Conservation (phyloP, 2,888 invertebrate species). For the Tenthredo notha region DNA sequence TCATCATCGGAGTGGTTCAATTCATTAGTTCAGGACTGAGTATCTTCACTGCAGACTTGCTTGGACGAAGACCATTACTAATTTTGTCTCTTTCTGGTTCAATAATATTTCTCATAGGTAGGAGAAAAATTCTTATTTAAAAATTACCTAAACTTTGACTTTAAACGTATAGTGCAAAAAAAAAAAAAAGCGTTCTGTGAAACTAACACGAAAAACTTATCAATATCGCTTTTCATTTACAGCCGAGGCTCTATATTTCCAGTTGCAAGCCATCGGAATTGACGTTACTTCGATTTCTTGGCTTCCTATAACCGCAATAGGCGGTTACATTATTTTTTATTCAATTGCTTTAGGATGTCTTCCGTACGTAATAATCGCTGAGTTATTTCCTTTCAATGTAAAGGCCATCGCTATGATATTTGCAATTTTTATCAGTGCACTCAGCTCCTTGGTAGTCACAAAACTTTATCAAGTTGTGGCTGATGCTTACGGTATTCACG, state of each 20-base stretch:
- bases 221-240: background rate
- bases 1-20: conserved; percentile 40
- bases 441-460: conserved; percentile 58
- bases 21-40: background rate
- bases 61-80: conserved; percentile 56
- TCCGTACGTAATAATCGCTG: conserved; percentile 18
- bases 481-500: conserved; percentile 67
- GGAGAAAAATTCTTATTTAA: background rate
- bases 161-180: too few species aligned
- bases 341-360: conserved; percentile 55
- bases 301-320: conserved; percentile 60
- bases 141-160: background rate
- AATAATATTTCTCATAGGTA: conserved; percentile 37
- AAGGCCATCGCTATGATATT: conserved; percentile 61
- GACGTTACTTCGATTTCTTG: conserved; percentile 61
- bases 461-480: conserved; percentile 69
- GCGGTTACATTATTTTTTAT: background rate
- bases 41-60: conserved; percentile 45
- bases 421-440: conserved; percentile 66
- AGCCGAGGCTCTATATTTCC: conserved; percentile 30
- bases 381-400: conserved; percentile 57
- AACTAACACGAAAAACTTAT: too few species aligned
- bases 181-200: too few species aligned
- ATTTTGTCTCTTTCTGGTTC: background rate
- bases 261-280: conserved; percentile 47